Conservation (phyloP, 2,888 invertebrate species). For the Tiphia femorata region DNA sequence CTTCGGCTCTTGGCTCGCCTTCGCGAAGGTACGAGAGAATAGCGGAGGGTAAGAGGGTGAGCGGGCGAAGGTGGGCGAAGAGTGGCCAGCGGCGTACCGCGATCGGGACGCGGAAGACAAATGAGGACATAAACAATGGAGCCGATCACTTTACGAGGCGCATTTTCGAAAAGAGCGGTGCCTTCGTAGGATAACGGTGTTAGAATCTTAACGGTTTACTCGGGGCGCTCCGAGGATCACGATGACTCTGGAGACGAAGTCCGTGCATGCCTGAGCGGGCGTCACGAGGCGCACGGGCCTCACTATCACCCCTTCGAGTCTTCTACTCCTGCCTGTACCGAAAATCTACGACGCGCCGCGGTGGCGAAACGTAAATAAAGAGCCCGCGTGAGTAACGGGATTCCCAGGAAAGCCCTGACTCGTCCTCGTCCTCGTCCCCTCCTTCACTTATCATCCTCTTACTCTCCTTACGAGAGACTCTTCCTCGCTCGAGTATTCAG, state of each 20-base stretch:
- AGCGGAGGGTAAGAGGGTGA: too few species aligned
- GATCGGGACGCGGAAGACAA: too few species aligned
- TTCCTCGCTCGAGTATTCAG: not conserved
- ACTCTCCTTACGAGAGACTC: not conserved
- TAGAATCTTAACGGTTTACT: conserved; percentile 4
- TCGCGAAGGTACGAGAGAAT: too few species aligned
- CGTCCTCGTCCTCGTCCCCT: conserved; percentile 25
- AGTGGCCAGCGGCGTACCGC: too few species aligned
- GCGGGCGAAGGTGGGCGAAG: too few species aligned
- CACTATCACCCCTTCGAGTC: conserved; percentile 30
- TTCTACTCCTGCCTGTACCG: conserved; percentile 27
- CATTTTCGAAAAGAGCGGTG: too few species aligned
- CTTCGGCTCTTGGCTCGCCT: too few species aligned
- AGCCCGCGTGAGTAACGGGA: conserved; percentile 47
- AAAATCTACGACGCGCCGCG: conserved; percentile 44
- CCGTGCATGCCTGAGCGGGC: conserved; percentile 32
- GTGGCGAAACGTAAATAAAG: conserved; percentile 58
- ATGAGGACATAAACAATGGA: too few species aligned
- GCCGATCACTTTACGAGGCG: too few species aligned
- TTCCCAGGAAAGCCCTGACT: conserved; percentile 38
- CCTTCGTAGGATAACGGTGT: too few species aligned
- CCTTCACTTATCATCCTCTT: too few species aligned
- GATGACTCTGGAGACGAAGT: conserved; percentile 14
- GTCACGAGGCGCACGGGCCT: conserved; percentile 39
- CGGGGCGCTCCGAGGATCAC: conserved; percentile 4